These are phyloP conservation scores for Lophotriccus pileatus DNA, from an alignment of 2,797 vertebrate genomes.

Conservation along the genomic window DNA sequence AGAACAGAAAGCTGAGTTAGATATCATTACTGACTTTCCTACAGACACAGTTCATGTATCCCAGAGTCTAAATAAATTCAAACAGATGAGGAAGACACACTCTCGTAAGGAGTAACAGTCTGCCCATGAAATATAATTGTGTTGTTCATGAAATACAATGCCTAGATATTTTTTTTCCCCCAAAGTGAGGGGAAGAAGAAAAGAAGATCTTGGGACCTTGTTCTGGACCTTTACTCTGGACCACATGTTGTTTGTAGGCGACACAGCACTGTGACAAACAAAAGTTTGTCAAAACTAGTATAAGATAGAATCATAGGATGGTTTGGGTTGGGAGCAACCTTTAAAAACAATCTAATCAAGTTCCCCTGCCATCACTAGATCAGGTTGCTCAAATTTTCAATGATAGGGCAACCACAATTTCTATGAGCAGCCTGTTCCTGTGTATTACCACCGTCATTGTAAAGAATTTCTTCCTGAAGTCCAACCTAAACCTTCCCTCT, in stretches of 20 bases:
- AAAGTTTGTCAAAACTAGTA: not conserved
- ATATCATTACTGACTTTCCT: not conserved
- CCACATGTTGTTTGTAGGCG: not conserved
- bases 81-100: not conserved
- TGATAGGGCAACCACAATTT: not conserved
- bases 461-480: not conserved
- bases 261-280: not conserved
- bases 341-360: not conserved
- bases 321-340: not conserved
- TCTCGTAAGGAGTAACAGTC: not conserved
- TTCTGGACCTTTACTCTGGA: not conserved
- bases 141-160: not conserved
- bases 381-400: not conserved
- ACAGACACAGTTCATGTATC: not conserved
- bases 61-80: not conserved
- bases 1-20: not conserved
- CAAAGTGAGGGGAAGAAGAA: not conserved
- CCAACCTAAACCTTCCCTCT: not conserved
- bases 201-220: not conserved
- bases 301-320: not conserved
- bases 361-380: not conserved
- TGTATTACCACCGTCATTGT: fast-evolving
- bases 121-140: not conserved
- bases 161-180: not conserved
- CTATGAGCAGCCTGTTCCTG: not conserved